Evolutionary conservation across 2,888 invertebrate genomes (phyloP).

Genomic region (Eilema griseolum): DNA sequence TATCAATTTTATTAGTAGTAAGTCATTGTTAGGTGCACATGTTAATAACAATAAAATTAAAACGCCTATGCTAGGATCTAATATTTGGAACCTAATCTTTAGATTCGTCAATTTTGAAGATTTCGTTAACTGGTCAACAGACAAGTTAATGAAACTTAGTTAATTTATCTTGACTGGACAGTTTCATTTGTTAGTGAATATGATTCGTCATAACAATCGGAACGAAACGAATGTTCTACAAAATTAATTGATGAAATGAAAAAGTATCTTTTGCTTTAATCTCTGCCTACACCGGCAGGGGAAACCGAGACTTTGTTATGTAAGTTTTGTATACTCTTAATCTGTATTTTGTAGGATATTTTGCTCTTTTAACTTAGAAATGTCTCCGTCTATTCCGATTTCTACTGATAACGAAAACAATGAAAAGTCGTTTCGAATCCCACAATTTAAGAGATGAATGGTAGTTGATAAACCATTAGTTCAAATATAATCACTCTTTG

Average conservation of each 20-base stretch:
- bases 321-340: neutral
- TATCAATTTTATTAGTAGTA: too few relatives aligned
- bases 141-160: neutral
- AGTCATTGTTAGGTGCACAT: too few relatives aligned
- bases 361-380: neutral
- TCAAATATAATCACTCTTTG: neutral
- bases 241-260: neutral
- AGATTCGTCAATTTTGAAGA: neutral
- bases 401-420: neutral
- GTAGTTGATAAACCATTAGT: neutral
- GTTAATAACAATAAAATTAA: too few relatives aligned
- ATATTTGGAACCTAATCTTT: too few relatives aligned
- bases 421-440: neutral
- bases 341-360: neutral
- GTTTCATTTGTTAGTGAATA: neutral
- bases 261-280: neutral
- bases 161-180: neutral
- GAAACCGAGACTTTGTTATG: neutral
- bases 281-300: neutral
- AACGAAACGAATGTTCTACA: neutral
- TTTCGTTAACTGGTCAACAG: neutral
- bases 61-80: too few relatives aligned
- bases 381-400: neutral
- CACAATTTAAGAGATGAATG: neutral
- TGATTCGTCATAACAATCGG: conserved; percentile 4